Conservation (phyloP, 2,888 invertebrate species). For the Lycaena phlaeas region DNA sequence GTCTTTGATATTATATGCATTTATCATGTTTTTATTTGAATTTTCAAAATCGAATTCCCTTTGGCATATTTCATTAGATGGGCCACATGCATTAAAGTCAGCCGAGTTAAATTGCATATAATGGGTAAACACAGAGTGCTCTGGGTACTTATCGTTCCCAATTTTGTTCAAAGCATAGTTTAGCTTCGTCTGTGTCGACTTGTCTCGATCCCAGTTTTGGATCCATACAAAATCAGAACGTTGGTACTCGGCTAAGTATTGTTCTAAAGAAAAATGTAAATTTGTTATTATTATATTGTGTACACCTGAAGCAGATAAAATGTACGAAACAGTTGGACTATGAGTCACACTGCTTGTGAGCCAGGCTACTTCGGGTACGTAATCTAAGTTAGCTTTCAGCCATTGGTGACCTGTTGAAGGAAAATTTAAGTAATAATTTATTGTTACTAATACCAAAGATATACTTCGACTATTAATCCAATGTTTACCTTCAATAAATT, state of each 20-base stretch:
- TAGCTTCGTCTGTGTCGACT: slow-evolving; percentile 29
- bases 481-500: slow-evolving; percentile 84
- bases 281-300: slow-evolving; percentile 89
- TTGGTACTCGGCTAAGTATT: slow-evolving; percentile 89
- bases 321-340: slow-evolving; percentile 91
- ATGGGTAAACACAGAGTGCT: slow-evolving; percentile 45
- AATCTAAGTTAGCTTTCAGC: slow-evolving; percentile 85
- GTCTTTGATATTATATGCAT: slow-evolving; percentile 84
- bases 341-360: slow-evolving; percentile 97
- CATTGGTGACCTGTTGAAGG: slow-evolving; percentile 84
- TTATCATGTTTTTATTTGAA: slow-evolving; percentile 82
- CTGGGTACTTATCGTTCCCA: slow-evolving; percentile 44
- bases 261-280: slow-evolving; percentile 95
- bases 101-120: slow-evolving; percentile 52
- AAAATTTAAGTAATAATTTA: not conserved
- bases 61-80: slow-evolving; percentile 35
- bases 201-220: slow-evolving; percentile 82
- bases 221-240: slow-evolving; percentile 93
- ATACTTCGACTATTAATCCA: no score
- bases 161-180: slow-evolving; percentile 41
- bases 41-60: slow-evolving; percentile 78
- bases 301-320: slow-evolving; percentile 85
- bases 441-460: not conserved
- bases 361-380: slow-evolving; percentile 87
- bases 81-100: slow-evolving; percentile 49